These are phyloP conservation scores for Celastrina argiolus DNA, from an alignment of 2,888 invertebrate species.

Conservation along the genomic window DNA sequence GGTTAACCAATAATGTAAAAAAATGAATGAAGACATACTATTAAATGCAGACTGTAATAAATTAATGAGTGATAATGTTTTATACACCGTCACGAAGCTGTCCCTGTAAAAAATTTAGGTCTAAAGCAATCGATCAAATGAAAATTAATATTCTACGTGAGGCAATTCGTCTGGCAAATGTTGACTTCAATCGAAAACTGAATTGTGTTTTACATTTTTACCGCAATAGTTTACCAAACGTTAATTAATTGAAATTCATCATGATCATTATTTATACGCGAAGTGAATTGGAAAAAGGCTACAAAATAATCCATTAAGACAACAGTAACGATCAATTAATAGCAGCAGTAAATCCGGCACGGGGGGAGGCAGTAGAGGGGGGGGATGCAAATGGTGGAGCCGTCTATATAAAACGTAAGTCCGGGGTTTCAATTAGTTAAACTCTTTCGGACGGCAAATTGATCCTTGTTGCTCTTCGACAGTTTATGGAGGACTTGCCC, in stretches of 20 bases:
- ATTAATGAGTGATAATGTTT: background rate
- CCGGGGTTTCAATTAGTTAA: background rate
- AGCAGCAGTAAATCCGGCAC: background rate
- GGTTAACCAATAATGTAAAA: too few species aligned
- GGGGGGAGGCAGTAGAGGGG: too few species aligned
- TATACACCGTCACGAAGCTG: background rate
- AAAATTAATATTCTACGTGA: background rate
- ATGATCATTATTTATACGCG: background rate
- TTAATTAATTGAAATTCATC: background rate
- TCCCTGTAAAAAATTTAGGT: background rate
- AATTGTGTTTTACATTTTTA: background rate
- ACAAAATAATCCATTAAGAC: background rate
- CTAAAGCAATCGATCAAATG: background rate
- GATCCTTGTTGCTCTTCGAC: background rate
- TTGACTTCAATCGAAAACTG: background rate
- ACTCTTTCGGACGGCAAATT: constrained; percentile 6
- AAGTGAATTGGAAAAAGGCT: background rate
- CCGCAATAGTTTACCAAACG: background rate
- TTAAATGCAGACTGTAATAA: too few species aligned
- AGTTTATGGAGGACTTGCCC: background rate
- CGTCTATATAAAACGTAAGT: constrained; percentile 4
- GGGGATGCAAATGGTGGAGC: background rate
- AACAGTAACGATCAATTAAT: constrained; percentile 5
- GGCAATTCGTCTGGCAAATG: background rate
- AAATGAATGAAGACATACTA: too few species aligned